These are phyloP conservation scores for Clarias pachynema DNA, from an alignment of 2,797 vertebrate species.

Conservation along the genomic window DNA sequence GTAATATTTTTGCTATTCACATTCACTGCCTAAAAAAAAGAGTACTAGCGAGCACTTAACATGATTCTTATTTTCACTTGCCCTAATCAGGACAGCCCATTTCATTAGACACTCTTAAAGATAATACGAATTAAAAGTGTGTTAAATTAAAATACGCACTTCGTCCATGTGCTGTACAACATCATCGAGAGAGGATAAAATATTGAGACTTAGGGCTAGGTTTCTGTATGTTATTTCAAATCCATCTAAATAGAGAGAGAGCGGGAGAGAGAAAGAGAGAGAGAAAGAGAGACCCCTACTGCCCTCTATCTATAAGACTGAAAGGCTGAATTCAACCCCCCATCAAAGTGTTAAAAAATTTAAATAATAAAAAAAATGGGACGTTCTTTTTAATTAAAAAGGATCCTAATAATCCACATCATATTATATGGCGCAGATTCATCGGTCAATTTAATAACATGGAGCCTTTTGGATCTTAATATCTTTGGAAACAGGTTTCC, in stretches of 20 bases:
- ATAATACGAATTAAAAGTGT: constrained; percentile 78
- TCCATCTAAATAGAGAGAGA: constrained; percentile 25
- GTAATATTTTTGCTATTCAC: constrained; percentile 25
- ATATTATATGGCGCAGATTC: constrained; percentile 86
- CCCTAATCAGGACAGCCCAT: constrained; percentile 75
- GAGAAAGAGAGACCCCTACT: constrained; percentile 62
- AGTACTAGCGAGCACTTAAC: constrained; percentile 66
- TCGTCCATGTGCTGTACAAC: constrained; percentile 43
- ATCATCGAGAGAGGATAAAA: constrained; percentile 52
- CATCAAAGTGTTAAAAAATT: constrained; percentile 85
- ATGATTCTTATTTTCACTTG: constrained; percentile 68
- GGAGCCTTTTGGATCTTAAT: constrained; percentile 87
- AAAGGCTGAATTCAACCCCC: constrained; percentile 79
- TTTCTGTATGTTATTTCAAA: constrained; percentile 56
- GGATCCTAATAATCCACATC: constrained; percentile 88
- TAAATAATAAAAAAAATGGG: constrained; percentile 72
- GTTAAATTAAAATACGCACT: constrained; percentile 70
- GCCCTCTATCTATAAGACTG: constrained; percentile 75
- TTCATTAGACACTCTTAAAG: constrained; percentile 77
- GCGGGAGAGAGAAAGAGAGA: constrained; percentile 45
- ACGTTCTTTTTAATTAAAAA: constrained; percentile 88
- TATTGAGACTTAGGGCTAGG: constrained; percentile 53
- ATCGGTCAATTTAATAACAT: constrained; percentile 88
- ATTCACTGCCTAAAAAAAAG: constrained; percentile 42
- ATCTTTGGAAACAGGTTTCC: constrained; percentile 80